Evolutionary conservation across 2,113 vertebrate species (phyloP).

Genomic region (Sprattus sprattus): DNA sequence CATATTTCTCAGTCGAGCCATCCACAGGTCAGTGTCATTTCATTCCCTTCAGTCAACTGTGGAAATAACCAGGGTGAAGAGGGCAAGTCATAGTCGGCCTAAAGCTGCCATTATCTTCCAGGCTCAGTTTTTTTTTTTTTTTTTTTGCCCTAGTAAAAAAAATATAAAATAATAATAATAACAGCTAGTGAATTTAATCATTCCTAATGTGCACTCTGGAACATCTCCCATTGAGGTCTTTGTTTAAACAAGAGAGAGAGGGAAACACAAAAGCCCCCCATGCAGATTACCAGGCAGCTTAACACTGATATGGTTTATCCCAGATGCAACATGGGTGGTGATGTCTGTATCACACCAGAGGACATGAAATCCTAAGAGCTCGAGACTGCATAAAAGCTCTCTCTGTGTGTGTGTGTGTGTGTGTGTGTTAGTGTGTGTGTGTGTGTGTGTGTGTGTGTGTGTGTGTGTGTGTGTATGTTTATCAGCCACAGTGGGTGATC

Average conservation of each 20-base stretch:
- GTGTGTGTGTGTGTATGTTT: too few relatives aligned
- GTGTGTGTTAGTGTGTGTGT: too few relatives aligned
- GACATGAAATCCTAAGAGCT: slow-evolving; percentile 37
- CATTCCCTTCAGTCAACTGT: slow-evolving; percentile 13
- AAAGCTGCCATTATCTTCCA: slow-evolving; percentile 22
- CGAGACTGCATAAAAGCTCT: slow-evolving; percentile 32
- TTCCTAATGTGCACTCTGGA: slow-evolving; percentile 55
- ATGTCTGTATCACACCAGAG: slow-evolving; percentile 39
- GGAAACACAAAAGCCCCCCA: slow-evolving; percentile 45
- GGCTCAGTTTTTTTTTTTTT: slow-evolving; percentile 21
- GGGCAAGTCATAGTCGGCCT: slow-evolving; percentile 17
- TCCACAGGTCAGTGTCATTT: slow-evolving; percentile 79
- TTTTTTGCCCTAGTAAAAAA: background rate
- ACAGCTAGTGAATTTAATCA: slow-evolving; percentile 48
- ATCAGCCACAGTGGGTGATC: slow-evolving; percentile 44
- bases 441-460: too few relatives aligned
- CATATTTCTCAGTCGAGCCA: slow-evolving; percentile 96
- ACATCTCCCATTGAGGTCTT: slow-evolving; percentile 43
- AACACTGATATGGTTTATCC: slow-evolving; percentile 48
- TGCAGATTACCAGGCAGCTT: slow-evolving; percentile 49
- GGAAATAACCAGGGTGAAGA: background rate
- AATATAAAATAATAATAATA: slow-evolving; percentile 11
- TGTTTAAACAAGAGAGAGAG: slow-evolving; percentile 52
- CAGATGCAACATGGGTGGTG: slow-evolving; percentile 41
- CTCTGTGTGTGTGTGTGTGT: too few relatives aligned